Base-by-base conservation (phyloP, 2,888 invertebrate genomes). In the Lithophane leautieri region DNA sequence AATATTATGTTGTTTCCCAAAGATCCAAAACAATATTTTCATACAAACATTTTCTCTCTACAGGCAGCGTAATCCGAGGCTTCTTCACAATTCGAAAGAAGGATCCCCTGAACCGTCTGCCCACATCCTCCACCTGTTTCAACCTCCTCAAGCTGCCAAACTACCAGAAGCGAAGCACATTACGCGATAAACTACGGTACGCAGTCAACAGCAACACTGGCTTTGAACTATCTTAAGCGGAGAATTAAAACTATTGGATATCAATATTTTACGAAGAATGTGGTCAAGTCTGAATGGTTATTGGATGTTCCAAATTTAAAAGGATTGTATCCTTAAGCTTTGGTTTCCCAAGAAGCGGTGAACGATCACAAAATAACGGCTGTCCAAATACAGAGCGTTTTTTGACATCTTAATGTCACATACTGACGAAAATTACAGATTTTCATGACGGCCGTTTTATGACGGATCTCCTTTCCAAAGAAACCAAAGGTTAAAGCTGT, bases 121-220 rank as follows among this genome's bases (percentile, higher is more conserved):
- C 99, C n/a, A 99, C 99, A 0, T 99, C 99, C 0, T 99, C 99
- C 0, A 99, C 99, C 0, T 99, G 99, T 93, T 99, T 99, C 96
- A 99, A 99, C 96, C 97, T 99, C 60, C 97, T 99, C 65, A 99
- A 99, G 94, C 97, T 99, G 90, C 99, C 99, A 73, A 99, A 99
- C 96, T 99, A 99, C 94, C 99, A 99, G 94, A 99, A 99, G 94
- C 98, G 99, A 90, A 98, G 98, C 89, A 99, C 99, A 0, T 95
- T 99, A 11, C 97, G 99, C 67, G 99, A 99, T 91, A 99, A 99
- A 94, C 96, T 99, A 9, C 97, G 99, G 54, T 99, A 99, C 93
- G 99, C 99, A 0, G 99, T 99, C 73, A 98, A 98, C 84, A 99
- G 99, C 90, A 99, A 99, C 94, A 99, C 99, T 25, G 99, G 99